Evolutionary conservation across 1,140 invertebrate genomes (phyloP), one percentile per base, ranked within the genome.

Genomic region (Drosophila rufa): DNA sequence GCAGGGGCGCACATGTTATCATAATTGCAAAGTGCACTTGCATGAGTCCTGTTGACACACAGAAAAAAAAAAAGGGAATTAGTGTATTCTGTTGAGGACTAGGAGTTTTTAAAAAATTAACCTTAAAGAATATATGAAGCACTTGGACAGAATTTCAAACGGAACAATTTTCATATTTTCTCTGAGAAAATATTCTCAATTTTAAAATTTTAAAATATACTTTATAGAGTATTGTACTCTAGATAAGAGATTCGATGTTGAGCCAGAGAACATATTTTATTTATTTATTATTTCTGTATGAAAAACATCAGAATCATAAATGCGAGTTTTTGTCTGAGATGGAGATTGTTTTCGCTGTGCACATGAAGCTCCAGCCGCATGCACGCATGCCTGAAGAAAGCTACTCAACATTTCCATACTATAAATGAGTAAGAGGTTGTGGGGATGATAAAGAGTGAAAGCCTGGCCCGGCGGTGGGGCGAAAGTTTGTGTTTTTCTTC

Each of bases 401-500:
- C 70, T 74, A 74, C 70, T 74, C 67, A 74, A 73, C 68, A 74
- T 74, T 70, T 73, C 46, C 55, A 60, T 74, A 27, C 67, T 38
- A 59, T 56, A 71, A 71, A 71, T 73, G 67, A 71, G 42, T 71
- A 57, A 70, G 65, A 45, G 64, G 66, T 73, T 38, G n/a, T 22
- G 9, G 43, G 47, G 67, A 1, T 47, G 43, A 70, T 15, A 73
- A 73, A 60, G 68, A 74, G 67, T 74, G 70, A 73, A 73, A 74
- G 67, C 38, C 46, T 64, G 48, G 22, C 40, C 33, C 33, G 61
- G 73, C 71, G 57, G 47, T 57, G 46, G 61, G 64, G 67, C 60
- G 57, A 76, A 85, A 86, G 82, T 84, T 85, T 60, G 65, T 84
- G 82, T 77, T 81, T 77, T 75, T 82, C 82, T 86, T 86, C 66